Evolutionary conservation across 2,888 invertebrate species (phyloP).

Genomic region (Stenoptilia bipunctidactyla): DNA sequence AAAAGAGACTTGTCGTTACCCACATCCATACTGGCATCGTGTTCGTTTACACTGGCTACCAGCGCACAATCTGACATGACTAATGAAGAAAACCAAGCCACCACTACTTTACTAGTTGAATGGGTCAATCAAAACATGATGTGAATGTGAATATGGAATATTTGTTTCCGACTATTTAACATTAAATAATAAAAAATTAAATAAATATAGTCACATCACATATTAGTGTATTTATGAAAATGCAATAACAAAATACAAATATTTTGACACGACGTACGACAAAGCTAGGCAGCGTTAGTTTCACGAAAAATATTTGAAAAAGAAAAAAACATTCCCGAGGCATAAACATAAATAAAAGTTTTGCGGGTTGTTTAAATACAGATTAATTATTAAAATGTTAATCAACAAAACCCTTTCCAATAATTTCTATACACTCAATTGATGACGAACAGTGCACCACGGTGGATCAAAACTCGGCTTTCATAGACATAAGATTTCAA

Average conservation of each 20-base stretch:
- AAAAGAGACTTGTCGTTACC: constrained; percentile 76
- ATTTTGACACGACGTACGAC: constrained; percentile 53
- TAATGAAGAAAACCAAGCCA: constrained; percentile 27
- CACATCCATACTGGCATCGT: constrained; percentile 69
- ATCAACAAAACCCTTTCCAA: too few species aligned
- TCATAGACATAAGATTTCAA: too few species aligned
- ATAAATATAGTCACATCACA: constrained; percentile 9
- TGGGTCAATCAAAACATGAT: constrained; percentile 42
- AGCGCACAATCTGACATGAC: constrained; percentile 71
- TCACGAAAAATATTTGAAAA: too few species aligned
- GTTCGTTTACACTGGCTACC: constrained; percentile 65
- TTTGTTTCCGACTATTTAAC: neutral
- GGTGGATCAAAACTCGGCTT: too few species aligned
- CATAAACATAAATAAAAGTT: too few species aligned
- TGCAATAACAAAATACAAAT: constrained; percentile 58
- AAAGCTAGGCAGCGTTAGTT: too few species aligned
- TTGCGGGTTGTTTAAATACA: too few species aligned
- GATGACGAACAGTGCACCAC: too few species aligned
- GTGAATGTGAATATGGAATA: constrained; percentile 19
- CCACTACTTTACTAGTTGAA: constrained; percentile 25
- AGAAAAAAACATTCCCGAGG: too few species aligned
- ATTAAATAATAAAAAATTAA: constrained; percentile 28
- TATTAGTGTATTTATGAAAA: constrained; percentile 18
- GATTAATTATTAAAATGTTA: too few species aligned
- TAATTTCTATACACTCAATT: too few species aligned